Base-by-base conservation (phyloP, 2,797 vertebrate species). In the Smutsia gigantea region DNA sequence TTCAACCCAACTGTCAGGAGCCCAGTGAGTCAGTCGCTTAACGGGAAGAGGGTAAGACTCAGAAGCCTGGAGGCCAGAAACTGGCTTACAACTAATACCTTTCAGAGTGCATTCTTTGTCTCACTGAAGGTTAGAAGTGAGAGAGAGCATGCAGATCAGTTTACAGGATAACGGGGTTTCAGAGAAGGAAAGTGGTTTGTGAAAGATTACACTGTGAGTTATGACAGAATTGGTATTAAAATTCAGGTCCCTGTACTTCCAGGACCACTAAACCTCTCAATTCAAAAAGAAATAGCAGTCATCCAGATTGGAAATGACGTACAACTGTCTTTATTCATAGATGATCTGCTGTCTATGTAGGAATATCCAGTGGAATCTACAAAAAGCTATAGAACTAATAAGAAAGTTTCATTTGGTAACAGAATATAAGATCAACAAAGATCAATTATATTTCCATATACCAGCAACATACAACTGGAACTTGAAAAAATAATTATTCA, bases 61-160 rank as follows among this genome's bases (percentile, higher is more conserved):
- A 49, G 71, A 90, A 59, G 42, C 92, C 87, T 39, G 34, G 46
- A 86, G 88, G 74, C 92, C 90, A 61, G 81, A 95, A 97, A 74
- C 86, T 85, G 68, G 61, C 64, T 93, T 68, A 71, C 2, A 42
- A 19, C 9, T 21, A 15, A 37, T 5, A 19, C 8, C 25, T 63
- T 59, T 64, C 72, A n/a, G 85, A 53, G 8, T 1, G 5, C 34
- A 27, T 59, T 78, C 49, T 77, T 82, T 78, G 69, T 84, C 31
- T 97, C 64, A 42, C 9, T 61, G 61, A 42, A 81, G 27, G 5
- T 85, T 72, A 85, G 66, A 88, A 59, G 18, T 25, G 9, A 66
- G 46, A 63, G 15, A 42, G n/a, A 74, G 53, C 14, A 39, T 59
- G 61, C 37, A 55, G 63, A 81, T 93, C 7, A 42, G 34, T 94